Evolutionary conservation across 1,140 invertebrate genomes (phyloP).

Genomic region (Drosophila subpulchrella): DNA sequence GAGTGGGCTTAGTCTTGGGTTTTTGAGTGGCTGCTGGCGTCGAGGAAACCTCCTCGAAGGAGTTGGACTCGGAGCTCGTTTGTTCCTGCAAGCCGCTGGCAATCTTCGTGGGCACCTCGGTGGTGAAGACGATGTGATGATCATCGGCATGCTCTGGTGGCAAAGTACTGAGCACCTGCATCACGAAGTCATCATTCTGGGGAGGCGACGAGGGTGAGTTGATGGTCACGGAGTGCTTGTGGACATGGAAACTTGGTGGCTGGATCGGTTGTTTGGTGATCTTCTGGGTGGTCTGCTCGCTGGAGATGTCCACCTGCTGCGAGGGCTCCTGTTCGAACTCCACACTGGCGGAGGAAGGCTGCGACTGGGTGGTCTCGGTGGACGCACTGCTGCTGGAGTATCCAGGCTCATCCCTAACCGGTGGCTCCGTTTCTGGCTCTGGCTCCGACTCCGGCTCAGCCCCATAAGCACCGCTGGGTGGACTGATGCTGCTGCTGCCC

Average conservation of each 20-base stretch:
- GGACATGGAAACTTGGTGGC: constrained; percentile 66
- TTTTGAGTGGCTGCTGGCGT: constrained; percentile 40
- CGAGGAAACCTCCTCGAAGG: constrained; percentile 66
- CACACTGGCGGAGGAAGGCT: constrained; percentile 46
- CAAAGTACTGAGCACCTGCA: constrained; percentile 70
- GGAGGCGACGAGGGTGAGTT: constrained; percentile 64
- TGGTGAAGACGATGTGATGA: constrained; percentile 63
- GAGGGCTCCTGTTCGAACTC: constrained; percentile 64
- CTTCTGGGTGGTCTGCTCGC: constrained; percentile 28
- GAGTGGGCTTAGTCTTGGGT: constrained; percentile 18
- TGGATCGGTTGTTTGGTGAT: constrained; percentile 30
- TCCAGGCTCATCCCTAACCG: constrained; percentile 15
- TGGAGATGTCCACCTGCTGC: constrained; percentile 14
- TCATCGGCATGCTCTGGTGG: constrained; percentile 65
- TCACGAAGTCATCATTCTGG: constrained; percentile 76
- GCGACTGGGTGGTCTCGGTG: constrained; percentile 50
- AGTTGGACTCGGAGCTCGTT: constrained; percentile 75
- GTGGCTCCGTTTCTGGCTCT: neutral
- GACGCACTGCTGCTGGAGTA: constrained; percentile 56
- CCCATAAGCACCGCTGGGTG: constrained; percentile 49
- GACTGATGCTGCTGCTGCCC: constrained; percentile 52
- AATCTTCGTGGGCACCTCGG: constrained; percentile 77
- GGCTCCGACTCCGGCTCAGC: constrained; percentile 22
- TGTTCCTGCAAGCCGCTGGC: constrained; percentile 50
- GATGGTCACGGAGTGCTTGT: constrained; percentile 74